Evolutionary conservation across 1,140 invertebrate genomes (phyloP), one percentile per base, ranked within the genome.

Genomic region (Bradysia coprophila): DNA sequence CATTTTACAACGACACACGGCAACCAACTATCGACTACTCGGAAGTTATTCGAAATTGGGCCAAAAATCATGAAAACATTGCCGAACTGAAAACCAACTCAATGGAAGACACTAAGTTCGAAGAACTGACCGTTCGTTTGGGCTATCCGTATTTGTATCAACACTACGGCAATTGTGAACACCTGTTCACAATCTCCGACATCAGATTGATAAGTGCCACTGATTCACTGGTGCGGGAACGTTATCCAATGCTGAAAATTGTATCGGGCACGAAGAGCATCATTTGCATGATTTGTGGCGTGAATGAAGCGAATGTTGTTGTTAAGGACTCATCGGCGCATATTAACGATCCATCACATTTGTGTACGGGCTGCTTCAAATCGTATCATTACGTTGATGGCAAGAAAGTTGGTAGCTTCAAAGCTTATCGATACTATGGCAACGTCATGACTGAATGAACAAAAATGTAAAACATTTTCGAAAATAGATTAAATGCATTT

Each of bases 91-190:
- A 69, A 21, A 59, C 57, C 16, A 60, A 52, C 1, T 50, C 51
- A 15, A 83, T 88, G 80, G 70, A 74, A 55, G 45, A 63, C 4
- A 68, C 67, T 1, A 58, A 52, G 5, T 68, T 90, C 36, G 60
- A 73, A 36, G 72, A 81, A 45, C 60, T 89, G 0, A 57, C 53
- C 1, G 47, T 85, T 2, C 64, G 65, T 42, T 65, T 88, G 39
- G 85, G 84, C 1, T 75, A 76, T 52, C 82, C 84, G 1, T 59
- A 69, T 47, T 68, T 89, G 4, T 92, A 88, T 63, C 65, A 80
- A 22, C 86, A 90, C 63, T 82, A 88, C 58, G 87, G 86, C n/a
- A 72, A 76, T 50, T 92, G 89, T 63, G 86, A 92, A 58, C 89
- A 93, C 61, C 52, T 90, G 1, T 70, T 92, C 50, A 65, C 77